Percentiles rank a stretch among this genome's conserved stretches.
Evolutionary conservation across 2,888 invertebrate genomes (phyloP).

Genomic region (Julus scanicus): DNA sequence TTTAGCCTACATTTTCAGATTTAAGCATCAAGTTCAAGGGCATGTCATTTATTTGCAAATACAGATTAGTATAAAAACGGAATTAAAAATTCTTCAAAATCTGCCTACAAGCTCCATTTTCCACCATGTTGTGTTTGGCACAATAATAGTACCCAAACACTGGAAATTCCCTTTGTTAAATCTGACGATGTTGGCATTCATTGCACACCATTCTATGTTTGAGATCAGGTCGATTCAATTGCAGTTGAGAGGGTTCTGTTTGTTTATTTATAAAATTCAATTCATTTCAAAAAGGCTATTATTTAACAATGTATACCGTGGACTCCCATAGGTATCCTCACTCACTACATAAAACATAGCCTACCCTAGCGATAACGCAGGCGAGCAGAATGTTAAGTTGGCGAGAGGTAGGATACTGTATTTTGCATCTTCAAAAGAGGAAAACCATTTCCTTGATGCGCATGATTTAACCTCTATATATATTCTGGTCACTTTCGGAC

Average conservation of each 20-base stretch:
- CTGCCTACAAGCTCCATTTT: background rate
- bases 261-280: slow-evolving; percentile 49
- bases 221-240: slow-evolving; percentile 43
- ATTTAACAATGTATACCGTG: slow-evolving; percentile 44
- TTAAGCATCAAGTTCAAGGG: too few species aligned
- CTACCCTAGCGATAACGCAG: background rate
- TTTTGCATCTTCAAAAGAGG: slow-evolving; percentile 20
- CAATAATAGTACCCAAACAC: background rate
- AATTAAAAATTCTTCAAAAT: too few species aligned
- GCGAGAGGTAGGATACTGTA: background rate
- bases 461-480: slow-evolving; percentile 20
- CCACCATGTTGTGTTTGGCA: too few species aligned
- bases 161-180: background rate
- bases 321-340: slow-evolving; percentile 30
- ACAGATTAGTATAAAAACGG: too few species aligned
- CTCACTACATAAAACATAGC: slow-evolving; percentile 42
- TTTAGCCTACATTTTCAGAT: too few species aligned
- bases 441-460: slow-evolving; percentile 35
- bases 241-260: slow-evolving; percentile 34
- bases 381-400: slow-evolving; percentile 29
- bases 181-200: slow-evolving; percentile 13
- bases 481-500: slow-evolving; percentile 18
- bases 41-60: too few species aligned
- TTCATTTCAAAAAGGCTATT: slow-evolving; percentile 46
- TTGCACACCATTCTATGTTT: slow-evolving; percentile 19